Base-by-base conservation (phyloP, 2,797 vertebrate genomes). In the Dendrocincla fuliginosa region DNA sequence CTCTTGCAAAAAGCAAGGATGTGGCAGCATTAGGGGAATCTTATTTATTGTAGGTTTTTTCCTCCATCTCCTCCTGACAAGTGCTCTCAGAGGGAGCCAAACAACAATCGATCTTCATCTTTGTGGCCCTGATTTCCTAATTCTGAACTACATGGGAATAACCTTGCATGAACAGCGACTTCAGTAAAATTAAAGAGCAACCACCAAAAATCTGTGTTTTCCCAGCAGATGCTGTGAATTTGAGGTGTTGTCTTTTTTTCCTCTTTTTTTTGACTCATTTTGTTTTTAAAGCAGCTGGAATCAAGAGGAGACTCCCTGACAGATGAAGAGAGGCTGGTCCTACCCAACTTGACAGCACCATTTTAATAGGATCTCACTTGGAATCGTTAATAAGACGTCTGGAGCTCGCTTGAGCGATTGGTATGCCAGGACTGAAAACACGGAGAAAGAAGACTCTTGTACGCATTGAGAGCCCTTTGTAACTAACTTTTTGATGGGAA, bases 341-440 rank as follows among this genome's bases (percentile, higher is more conserved):
- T 80, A 73, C 90, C 84, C 70, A 80, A 61, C 41, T 32, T 85
- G 94, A 96, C 90, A 93, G 78, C 44, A 49, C 60, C 84, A 70
- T 68, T 95, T 96, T 82, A 94, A 80, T 55, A 60, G 56, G 75
- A 64, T 70, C 88, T 91, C 68, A 32, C 67, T 87, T 56, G 24
- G 92, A 94, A 94, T 90, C 3, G 3, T 68, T 87, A 93, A 93
- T 59, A 86, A 77, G 83, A 55, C 18, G 50, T 39, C 55, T 88
- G 68, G 41, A 95, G 69, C 87, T 79, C 1, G 0, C 53, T 67
- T 30, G 70, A 79, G 76, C 3, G 6, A 83, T 94, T 85, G 85
- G 79, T 75, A 63, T 82, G 90, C 90, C 60, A 77, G 68, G 60
- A 52, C 56, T 56, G 68, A 77, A 89, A 89, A 87, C 16, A 55